These are phyloP conservation scores for Thereva unica DNA, from an alignment of 2,888 invertebrate species.

Conservation along the genomic window DNA sequence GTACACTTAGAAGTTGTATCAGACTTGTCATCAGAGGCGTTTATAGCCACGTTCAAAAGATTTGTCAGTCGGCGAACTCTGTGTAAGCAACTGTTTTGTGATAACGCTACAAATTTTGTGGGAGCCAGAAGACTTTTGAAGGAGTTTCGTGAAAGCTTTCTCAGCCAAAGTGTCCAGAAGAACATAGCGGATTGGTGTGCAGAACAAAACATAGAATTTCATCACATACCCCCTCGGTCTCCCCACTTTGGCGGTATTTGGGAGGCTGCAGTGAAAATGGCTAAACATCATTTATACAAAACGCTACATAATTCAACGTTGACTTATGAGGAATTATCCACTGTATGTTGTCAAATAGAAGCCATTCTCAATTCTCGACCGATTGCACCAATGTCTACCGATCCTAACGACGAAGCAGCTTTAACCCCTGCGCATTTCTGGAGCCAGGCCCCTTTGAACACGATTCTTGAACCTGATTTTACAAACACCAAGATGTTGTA, in stretches of 20 bases:
- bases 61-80: conserved; percentile 41
- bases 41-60: conserved; percentile 40
- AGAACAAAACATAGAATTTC: conserved; percentile 36
- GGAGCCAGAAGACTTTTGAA: conserved; percentile 38
- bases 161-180: conserved; percentile 32
- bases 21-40: conserved; percentile 38
- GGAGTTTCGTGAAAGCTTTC: conserved; percentile 33
- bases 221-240: conserved; percentile 39
- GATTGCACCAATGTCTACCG: no score
- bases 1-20: conserved; percentile 42
- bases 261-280: no score
- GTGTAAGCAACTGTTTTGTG: conserved; percentile 37
- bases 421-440: no score
- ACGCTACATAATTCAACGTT: no score
- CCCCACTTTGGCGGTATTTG: conserved; percentile 40
- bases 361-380: no score
- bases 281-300: no score
- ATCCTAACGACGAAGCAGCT: no score
- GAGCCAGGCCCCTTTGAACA: no score
- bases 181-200: conserved; percentile 35
- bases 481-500: no score
- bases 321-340: no score
- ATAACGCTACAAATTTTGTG: conserved; percentile 43
- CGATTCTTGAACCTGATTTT: no score
- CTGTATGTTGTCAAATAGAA: no score